Percentiles rank a stretch among this genome's conserved stretches.
phyloP scores from a whole-genome alignment of 2,797 vertebrate genomes.

The Staurois parvus region DNA sequence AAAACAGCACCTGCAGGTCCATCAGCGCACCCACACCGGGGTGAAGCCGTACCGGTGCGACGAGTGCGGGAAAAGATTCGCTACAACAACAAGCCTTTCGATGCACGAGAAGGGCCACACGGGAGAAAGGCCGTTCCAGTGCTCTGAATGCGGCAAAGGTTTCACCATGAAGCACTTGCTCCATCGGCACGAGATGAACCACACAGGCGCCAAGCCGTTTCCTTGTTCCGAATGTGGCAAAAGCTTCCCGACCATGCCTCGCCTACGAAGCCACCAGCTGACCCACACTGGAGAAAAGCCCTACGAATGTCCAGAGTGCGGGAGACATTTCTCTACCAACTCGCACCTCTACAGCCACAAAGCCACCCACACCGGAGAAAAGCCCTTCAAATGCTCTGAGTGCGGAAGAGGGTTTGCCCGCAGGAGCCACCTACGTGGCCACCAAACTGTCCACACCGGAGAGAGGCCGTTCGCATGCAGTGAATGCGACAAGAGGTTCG shows the following conservation, averaged over 20 bases:
- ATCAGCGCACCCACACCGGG: neutral
- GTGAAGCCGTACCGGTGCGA: conserved; percentile 7
- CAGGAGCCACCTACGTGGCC: conserved; percentile 68
- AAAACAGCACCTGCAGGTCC: neutral
- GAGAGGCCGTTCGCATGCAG: conserved; percentile 63
- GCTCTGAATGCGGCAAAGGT: neutral
- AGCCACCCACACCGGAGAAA: conserved; percentile 69
- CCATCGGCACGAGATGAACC: conserved; percentile 56
- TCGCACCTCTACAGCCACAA: conserved; percentile 70
- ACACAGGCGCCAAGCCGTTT: conserved; percentile 62
- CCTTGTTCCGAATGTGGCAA: conserved; percentile 59
- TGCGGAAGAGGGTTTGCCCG: conserved; percentile 72
- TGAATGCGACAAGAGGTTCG: neutral
- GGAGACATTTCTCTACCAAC: conserved; percentile 69
- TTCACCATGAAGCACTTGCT: neutral
- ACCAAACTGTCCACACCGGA: conserved; percentile 70
- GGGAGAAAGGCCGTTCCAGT: neutral
- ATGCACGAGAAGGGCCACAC: neutral
- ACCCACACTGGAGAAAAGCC: conserved; percentile 62
- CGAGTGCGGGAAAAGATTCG: conserved; percentile 18
- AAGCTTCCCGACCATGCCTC: conserved; percentile 54
- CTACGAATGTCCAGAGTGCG: conserved; percentile 64
- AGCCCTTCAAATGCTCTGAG: conserved; percentile 68
- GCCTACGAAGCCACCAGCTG: conserved; percentile 59
- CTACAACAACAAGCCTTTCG: neutral